Evolutionary conservation across 1,140 invertebrate genomes (phyloP).

Genomic region (Bradysia coprophila): DNA sequence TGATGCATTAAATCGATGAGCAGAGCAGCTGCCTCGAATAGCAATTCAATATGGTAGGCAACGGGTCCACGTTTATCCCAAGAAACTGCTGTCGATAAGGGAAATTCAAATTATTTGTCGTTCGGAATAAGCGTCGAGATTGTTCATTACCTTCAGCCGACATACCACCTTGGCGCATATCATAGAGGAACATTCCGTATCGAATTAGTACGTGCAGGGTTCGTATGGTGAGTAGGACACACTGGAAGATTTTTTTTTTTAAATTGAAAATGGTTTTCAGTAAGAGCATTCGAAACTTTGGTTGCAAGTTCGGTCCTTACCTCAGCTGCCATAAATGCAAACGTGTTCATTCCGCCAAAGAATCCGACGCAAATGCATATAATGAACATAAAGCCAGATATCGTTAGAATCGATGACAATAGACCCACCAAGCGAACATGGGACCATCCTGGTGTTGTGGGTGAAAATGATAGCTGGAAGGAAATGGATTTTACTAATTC

Average conservation of each 20-base stretch:
- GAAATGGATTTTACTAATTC: no score
- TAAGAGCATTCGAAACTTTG: no score
- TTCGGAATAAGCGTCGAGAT: no score
- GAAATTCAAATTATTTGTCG: no score
- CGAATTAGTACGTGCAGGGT: slow-evolving; percentile 55
- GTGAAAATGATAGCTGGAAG: slow-evolving; percentile 64
- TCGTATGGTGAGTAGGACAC: slow-evolving; percentile 47
- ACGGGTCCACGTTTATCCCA: slow-evolving; percentile 47
- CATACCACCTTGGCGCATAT: slow-evolving; percentile 16
- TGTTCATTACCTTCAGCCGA: slow-evolving; percentile 3
- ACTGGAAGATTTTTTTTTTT: no score
- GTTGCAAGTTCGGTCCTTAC: no score
- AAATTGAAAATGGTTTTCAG: no score
- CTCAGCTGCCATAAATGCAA: slow-evolving; percentile 75
- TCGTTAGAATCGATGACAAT: slow-evolving; percentile 41
- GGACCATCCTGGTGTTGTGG: slow-evolving; percentile 51
- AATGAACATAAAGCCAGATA: slow-evolving; percentile 45
- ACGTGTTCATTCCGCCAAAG: slow-evolving; percentile 55
- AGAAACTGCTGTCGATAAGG: slow-evolving; percentile 15
- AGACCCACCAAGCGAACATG: slow-evolving; percentile 45
- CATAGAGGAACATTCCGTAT: slow-evolving; percentile 40
- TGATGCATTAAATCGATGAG: slow-evolving; percentile 58
- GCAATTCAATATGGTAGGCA: slow-evolving; percentile 62
- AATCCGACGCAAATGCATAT: slow-evolving; percentile 48
- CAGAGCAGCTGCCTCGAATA: slow-evolving; percentile 55